A percentile compares a stretch with the other conserved stretches of the same genome.
phyloP scores from a whole-genome alignment of 2,888 invertebrate genomes.

The Diaperis boleti region DNA sequence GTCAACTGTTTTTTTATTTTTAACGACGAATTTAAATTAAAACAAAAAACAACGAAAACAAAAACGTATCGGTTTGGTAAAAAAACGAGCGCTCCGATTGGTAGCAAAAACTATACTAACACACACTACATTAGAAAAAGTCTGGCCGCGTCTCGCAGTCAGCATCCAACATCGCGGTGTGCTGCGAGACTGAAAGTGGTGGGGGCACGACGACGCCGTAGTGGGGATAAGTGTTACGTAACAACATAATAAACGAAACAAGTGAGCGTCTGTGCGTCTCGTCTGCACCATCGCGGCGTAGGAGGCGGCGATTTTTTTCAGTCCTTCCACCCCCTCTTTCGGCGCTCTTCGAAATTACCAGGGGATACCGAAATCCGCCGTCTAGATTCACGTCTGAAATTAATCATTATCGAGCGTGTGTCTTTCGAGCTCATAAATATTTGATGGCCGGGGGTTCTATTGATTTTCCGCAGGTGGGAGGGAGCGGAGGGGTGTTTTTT shows the following conservation, averaged over 20 bases:
- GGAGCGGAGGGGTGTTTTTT: conserved; percentile 5
- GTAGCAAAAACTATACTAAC: conserved; percentile 66
- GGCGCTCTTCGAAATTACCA: not conserved
- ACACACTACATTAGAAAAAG: conserved; percentile 65
- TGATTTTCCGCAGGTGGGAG: conserved; percentile 12
- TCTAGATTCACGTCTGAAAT: conserved; percentile 30
- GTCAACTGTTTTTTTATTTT: not conserved
- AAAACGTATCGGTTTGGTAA: conserved; percentile 48
- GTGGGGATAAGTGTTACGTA: conserved; percentile 60
- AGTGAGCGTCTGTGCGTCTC: conserved; percentile 52
- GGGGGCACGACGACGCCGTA: conserved; percentile 48
- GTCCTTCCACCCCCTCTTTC: not conserved
- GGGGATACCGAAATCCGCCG: conserved; percentile 11
- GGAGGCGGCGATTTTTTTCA: conserved; percentile 34
- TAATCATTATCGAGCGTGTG: conserved; percentile 26
- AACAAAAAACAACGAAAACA: conserved; percentile 50
- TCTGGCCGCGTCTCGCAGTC: conserved; percentile 57
- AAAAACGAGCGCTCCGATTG: conserved; percentile 61
- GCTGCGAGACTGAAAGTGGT: conserved; percentile 49
- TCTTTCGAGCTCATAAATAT: conserved; percentile 19
- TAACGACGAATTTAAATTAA: conserved; percentile 4
- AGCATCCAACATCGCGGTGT: conserved; percentile 59
- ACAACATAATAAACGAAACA: conserved; percentile 58
- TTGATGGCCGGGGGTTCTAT: conserved; percentile 29
- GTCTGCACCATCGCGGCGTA: conserved; percentile 30